These are phyloP conservation scores for Leptatherina wallacei DNA, from an alignment of 2,797 vertebrate genomes.

Conservation along the genomic window DNA sequence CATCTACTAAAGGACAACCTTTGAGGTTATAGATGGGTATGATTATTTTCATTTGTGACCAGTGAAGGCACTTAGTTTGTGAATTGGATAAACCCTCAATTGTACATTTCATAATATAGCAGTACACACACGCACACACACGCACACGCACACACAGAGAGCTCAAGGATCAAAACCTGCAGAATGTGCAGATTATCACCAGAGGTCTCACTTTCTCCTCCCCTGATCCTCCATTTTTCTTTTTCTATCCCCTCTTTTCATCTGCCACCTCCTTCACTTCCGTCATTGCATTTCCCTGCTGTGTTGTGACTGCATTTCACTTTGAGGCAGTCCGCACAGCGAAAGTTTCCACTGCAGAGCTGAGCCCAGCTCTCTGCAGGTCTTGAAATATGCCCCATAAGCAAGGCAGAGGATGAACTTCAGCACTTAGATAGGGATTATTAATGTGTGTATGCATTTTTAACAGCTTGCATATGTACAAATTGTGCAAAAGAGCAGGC, in stretches of 20 bases:
- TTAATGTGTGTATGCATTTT: conserved; percentile 24
- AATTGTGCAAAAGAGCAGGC: not conserved
- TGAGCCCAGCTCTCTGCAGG: conserved; percentile 40
- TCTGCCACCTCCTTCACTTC: not conserved
- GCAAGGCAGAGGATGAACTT: conserved; percentile 49
- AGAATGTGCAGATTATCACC: conserved; percentile 58
- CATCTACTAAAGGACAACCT: not conserved
- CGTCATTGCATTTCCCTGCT: conserved; percentile 26
- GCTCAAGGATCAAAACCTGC: conserved; percentile 38
- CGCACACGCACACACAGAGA: not conserved
- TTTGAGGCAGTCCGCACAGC: conserved; percentile 43
- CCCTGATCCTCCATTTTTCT: conserved; percentile 24
- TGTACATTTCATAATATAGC: not conserved
- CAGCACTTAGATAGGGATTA: conserved; percentile 28
- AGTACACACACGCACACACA: not conserved
- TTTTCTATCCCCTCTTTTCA: not conserved
- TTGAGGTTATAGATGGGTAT: not conserved
- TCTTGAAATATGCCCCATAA: conserved; percentile 46
- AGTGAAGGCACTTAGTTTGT: not conserved
- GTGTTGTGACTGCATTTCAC: conserved; percentile 56
- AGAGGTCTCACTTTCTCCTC: conserved; percentile 61
- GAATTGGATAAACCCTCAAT: not conserved
- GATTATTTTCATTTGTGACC: not conserved
- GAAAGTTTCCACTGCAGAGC: conserved; percentile 41
- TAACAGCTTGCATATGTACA: not conserved